phyloP scores from a whole-genome alignment of 2,113 vertebrate species.

The Microtus montanus region DNA sequence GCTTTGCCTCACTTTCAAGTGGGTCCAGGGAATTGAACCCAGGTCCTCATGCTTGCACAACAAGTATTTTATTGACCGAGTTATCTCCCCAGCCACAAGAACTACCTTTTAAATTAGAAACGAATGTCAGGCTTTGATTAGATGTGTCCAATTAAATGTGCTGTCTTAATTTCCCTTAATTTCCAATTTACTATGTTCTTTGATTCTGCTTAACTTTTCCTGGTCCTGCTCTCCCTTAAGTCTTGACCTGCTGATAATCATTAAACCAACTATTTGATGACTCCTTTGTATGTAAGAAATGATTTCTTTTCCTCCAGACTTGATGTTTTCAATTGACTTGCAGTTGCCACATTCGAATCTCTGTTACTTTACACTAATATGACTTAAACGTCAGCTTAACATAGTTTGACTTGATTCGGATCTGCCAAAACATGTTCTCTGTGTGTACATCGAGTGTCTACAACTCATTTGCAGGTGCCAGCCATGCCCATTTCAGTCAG shows the following conservation, averaged over 20 bases:
- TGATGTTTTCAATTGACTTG: not conserved
- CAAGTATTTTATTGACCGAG: not conserved
- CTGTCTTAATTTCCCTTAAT: conserved; percentile 42
- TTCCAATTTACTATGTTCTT: not conserved
- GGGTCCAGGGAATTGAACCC: not conserved
- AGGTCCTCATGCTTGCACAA: not conserved
- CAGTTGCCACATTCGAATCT: not conserved
- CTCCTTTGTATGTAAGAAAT: not conserved
- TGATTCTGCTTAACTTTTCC: not conserved
- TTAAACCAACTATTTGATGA: not conserved
- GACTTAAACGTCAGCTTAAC: not conserved
- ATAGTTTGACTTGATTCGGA: conserved; percentile 28
- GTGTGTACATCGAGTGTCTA: conserved; percentile 17
- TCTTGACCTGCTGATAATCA: not conserved
- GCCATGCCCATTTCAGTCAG: conserved; percentile 52
- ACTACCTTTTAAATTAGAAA: not conserved
- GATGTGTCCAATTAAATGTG: not conserved
- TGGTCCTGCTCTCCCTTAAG: not conserved
- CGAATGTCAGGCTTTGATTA: not conserved
- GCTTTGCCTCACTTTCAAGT: too few relatives aligned
- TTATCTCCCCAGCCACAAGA: not conserved
- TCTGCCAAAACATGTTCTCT: conserved; percentile 40
- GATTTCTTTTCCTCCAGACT: not conserved
- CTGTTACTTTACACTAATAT: not conserved
- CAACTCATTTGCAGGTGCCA: conserved; percentile 56